Conservation (phyloP, 2,113 vertebrate genomes). For the Gila orcuttii region DNA sequence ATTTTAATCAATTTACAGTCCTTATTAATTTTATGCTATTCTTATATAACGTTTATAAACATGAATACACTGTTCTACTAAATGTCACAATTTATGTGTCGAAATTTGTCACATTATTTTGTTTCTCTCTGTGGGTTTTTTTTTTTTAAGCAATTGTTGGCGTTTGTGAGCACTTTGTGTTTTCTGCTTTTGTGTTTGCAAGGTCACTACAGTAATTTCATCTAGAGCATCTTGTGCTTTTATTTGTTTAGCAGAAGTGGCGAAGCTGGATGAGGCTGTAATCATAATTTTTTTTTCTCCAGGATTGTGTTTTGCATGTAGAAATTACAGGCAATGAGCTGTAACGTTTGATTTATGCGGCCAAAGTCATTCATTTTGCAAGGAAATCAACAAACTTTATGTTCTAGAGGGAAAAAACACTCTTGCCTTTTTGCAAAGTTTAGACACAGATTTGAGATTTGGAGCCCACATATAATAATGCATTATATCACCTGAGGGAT, state of each 20-base stretch:
- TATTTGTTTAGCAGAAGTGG: neutral
- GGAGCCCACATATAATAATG: neutral
- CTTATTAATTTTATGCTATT: neutral
- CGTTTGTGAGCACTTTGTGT: slow-evolving; percentile 13
- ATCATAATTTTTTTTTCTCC: slow-evolving; percentile 26
- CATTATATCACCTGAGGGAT: slow-evolving; percentile 12
- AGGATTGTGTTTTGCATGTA: slow-evolving; percentile 41
- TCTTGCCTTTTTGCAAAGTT: neutral
- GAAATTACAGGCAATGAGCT: slow-evolving; percentile 49
- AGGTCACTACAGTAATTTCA: slow-evolving; percentile 15
- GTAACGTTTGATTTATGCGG: slow-evolving; percentile 43
- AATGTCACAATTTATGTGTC: too few relatives aligned
- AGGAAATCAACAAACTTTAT: neutral
- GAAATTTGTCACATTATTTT: neutral
- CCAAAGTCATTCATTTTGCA: slow-evolving; percentile 18
- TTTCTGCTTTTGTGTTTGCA: slow-evolving; percentile 1
- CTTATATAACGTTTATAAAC: neutral
- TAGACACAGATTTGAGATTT: slow-evolving; percentile 19
- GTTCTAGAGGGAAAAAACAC: neutral
- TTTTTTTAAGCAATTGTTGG: neutral
- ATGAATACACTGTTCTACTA: neutral
- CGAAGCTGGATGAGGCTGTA: slow-evolving; percentile 8
- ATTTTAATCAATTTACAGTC: neutral
- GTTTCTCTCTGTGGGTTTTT: neutral
- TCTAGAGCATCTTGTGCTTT: neutral